Evolutionary conservation across 2,888 invertebrate species (phyloP).

Genomic region (Cerceris ruficornis): DNA sequence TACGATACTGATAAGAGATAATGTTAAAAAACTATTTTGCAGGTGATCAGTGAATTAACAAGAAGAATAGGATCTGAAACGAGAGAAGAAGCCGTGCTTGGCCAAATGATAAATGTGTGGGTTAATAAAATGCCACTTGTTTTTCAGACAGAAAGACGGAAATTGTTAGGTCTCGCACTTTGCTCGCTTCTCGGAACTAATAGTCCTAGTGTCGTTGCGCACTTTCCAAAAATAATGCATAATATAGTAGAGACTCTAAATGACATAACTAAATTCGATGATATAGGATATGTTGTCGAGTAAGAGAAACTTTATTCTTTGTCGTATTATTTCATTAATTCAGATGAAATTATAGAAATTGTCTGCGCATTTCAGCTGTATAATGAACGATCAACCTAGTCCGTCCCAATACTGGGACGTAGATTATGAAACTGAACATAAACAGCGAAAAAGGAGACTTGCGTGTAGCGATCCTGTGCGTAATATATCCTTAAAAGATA

Average conservation of each 20-base stretch:
- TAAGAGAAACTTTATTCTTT: slow-evolving; percentile 78
- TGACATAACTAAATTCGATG: slow-evolving; percentile 89
- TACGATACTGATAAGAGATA: no score
- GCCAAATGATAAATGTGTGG: slow-evolving; percentile 90
- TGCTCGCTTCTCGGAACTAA: slow-evolving; percentile 87
- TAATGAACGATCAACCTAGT: slow-evolving; percentile 81
- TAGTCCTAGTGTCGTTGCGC: slow-evolving; percentile 86
- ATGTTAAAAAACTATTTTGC: slow-evolving; percentile 14
- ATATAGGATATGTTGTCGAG: slow-evolving; percentile 84
- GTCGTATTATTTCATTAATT: neutral
- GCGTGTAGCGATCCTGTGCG: slow-evolving; percentile 91
- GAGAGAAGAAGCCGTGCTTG: slow-evolving; percentile 87
- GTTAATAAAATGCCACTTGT: slow-evolving; percentile 90
- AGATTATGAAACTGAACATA: slow-evolving; percentile 88
- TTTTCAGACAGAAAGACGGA: slow-evolving; percentile 90
- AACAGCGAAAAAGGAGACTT: slow-evolving; percentile 87
- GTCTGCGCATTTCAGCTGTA: slow-evolving; percentile 75
- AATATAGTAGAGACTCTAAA: slow-evolving; percentile 90
- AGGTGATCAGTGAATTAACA: slow-evolving; percentile 73
- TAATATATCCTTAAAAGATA: slow-evolving; percentile 88
- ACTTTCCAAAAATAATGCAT: slow-evolving; percentile 88
- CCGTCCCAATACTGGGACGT: slow-evolving; percentile 82
- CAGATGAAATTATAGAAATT: neutral
- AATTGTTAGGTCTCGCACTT: slow-evolving; percentile 89
- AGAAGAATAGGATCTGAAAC: slow-evolving; percentile 77